Conservation (phyloP, 1,140 invertebrate genomes). For the Drosophila burlai region DNA sequence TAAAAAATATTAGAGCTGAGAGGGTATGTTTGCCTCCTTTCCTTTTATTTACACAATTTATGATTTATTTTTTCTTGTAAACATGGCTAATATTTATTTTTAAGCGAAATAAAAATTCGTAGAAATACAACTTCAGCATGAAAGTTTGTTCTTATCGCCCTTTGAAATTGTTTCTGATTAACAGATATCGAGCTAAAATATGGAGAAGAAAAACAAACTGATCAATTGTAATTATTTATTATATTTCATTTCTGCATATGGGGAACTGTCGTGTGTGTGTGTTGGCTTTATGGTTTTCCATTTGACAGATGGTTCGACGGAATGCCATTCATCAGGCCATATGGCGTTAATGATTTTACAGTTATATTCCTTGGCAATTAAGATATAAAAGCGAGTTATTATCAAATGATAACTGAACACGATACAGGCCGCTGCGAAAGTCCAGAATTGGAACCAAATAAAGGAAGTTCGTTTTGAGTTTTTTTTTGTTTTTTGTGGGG, state of each 20-base stretch:
- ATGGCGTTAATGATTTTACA: conserved; percentile 27
- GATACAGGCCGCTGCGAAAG: conserved; percentile 27
- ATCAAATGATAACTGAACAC: conserved; percentile 55
- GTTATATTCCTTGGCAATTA: conserved; percentile 52
- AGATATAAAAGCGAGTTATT: conserved; percentile 52
- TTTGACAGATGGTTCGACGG: conserved; percentile 10
- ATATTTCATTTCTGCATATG: conserved; percentile 28
- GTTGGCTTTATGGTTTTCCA: neutral
- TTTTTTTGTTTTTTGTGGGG: conserved; percentile 25
- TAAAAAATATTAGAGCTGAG: neutral
- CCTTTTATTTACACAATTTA: neutral
- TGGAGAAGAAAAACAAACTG: neutral
- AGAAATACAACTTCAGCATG: neutral
- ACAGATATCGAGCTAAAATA: neutral
- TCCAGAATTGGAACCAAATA: conserved; percentile 33
- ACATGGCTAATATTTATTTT: neutral
- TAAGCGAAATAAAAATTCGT: neutral
- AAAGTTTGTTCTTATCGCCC: conserved; percentile 20
- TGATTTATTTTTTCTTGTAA: too few species aligned
- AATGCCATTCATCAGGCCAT: conserved; percentile 21
- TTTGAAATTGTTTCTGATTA: neutral
- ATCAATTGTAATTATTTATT: conserved; percentile 29
- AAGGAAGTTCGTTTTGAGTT: conserved; percentile 25
- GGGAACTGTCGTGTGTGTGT: neutral
- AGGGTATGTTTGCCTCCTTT: too few species aligned